Conservation (phyloP, 1,140 invertebrate genomes). For the Trachelipus rathkii region DNA sequence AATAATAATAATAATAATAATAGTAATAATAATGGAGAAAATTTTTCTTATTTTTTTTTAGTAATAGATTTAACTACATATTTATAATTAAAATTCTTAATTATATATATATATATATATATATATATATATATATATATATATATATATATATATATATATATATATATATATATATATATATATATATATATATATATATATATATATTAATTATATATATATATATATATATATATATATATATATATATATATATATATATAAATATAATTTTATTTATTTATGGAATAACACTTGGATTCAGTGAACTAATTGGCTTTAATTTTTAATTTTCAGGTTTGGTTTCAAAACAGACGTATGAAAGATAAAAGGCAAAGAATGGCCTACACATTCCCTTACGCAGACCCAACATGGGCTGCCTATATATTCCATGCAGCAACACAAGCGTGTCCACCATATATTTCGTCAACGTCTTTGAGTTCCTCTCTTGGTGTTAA, state of each 20-base stretch:
- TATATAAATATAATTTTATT: too few species aligned
- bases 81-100: not conserved
- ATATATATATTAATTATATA: too few species aligned
- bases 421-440: constrained; percentile 82
- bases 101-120: constrained; percentile 7
- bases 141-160: constrained; percentile 23
- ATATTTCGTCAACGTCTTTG: not conserved
- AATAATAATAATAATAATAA: constrained; percentile 14
- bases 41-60: too few species aligned
- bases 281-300: too few species aligned
- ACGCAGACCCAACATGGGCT: constrained; percentile 83
- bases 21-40: constrained; percentile 14
- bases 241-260: constrained; percentile 24
- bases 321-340: constrained; percentile 56
- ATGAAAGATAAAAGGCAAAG: constrained; percentile 97
- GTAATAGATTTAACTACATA: not conserved
- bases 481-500: not conserved
- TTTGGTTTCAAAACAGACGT: constrained; percentile 97
- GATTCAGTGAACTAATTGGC: too few species aligned
- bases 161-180: constrained; percentile 24
- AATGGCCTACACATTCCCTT: constrained; percentile 87
- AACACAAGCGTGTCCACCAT: constrained; percentile 49
- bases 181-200: constrained; percentile 23
- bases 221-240: not conserved
- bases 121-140: constrained; percentile 25